Evolutionary conservation across 1,140 invertebrate genomes (phyloP).

Genomic region (Dreissena polymorpha): DNA sequence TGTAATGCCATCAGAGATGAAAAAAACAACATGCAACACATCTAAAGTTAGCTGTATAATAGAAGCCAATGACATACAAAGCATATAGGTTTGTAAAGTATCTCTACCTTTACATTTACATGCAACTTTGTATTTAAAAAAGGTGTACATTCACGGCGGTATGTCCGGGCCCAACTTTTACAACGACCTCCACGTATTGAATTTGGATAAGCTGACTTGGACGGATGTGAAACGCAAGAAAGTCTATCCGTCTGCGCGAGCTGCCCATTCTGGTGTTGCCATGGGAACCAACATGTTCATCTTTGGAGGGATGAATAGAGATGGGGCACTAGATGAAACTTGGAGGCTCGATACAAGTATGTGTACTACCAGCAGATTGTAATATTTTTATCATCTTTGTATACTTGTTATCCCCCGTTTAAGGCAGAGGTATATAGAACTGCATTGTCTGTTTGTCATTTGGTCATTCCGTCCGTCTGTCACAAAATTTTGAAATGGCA

Average conservation of each 20-base stretch:
- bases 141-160: conserved; percentile 79
- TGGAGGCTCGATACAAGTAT: conserved; percentile 76
- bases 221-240: conserved; percentile 71
- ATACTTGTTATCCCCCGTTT: background rate
- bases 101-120: too few species aligned
- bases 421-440: background rate
- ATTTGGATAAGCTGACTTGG: conserved; percentile 76
- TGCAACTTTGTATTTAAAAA: too few species aligned
- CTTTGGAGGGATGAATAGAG: conserved; percentile 78
- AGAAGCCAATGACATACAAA: too few species aligned
- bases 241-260: conserved; percentile 72
- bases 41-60: too few species aligned
- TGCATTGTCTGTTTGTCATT: background rate
- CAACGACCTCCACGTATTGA: conserved; percentile 78
- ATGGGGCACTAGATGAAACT: conserved; percentile 77
- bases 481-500: background rate
- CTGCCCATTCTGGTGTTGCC: conserved; percentile 75
- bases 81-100: too few species aligned
- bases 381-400: background rate
- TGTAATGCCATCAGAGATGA: too few species aligned
- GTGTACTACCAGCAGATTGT: conserved; percentile 1
- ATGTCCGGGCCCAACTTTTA: conserved; percentile 77
- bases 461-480: background rate
- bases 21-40: too few species aligned
- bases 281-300: conserved; percentile 71